Base-by-base conservation (phyloP, 2,888 invertebrate species). In the Megamerina dolium region DNA sequence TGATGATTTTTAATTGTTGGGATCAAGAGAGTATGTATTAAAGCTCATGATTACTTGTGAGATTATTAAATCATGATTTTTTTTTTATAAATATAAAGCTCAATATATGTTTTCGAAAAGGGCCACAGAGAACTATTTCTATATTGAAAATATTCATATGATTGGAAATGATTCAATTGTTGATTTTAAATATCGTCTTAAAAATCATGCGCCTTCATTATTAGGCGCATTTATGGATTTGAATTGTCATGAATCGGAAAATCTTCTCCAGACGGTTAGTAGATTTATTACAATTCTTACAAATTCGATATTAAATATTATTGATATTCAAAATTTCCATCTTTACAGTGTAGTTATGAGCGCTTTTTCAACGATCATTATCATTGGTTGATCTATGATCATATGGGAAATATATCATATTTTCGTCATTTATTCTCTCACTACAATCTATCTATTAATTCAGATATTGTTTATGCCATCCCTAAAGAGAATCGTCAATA, bases 1-100 rank as follows among this genome's bases (percentile, higher is more conserved):
- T 63, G 2, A 48, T 59, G 1, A 43, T 66, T 13, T 61, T 67
- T 46, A 61, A 66, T 43, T 69, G 69, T 33, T 68, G 66, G 65
- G 39, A 49, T 36, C 12, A 37, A 29, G 34, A 51, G 44, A 55
- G 70, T 66, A 40, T 49, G 49, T 34, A 10, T 9, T 41, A 16
- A 37, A 18, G 10, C 10, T 23, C 10, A 23, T 23, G 6, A 23
- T 23, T 23, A 18, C 26, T n/a, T n/a, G n/a, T n/a, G n/a, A n/a
- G n/a, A n/a, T n/a, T n/a, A 42, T 12, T 31, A 20, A 30, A 26
- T 18, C 1, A 40, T 23, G 8, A 17, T 29, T 30, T 23, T 14
- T 37, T 34, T 32, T 32, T 20, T n/a, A 30, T 2, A 4, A 13
- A 19, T 3, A 23, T 31, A 9, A 20, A 67, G 67, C 43, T 14